Percentiles rank a stretch among this genome's conserved stretches.
Conservation (phyloP, 2,113 vertebrate genomes). For the Scophthalmus maximus region DNA sequence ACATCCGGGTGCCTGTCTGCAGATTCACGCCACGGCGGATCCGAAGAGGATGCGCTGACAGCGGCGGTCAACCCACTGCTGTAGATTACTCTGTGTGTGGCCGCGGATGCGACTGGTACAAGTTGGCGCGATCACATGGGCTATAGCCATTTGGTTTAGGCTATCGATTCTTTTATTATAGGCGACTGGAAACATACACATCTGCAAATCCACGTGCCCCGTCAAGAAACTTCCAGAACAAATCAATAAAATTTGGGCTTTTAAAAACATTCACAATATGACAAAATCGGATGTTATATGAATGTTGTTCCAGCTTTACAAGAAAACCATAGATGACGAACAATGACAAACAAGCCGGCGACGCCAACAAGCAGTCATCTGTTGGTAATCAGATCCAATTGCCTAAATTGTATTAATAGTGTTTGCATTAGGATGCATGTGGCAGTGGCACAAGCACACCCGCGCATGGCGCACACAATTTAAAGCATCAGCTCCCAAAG, state of each 20-base stretch:
- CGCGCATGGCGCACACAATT: not conserved
- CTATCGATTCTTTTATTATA: too few relatives aligned
- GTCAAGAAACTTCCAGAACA: not conserved
- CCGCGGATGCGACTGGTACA: constrained; percentile 10
- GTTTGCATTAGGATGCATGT: constrained; percentile 9
- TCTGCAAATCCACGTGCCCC: constrained; percentile 33
- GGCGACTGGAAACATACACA: not conserved
- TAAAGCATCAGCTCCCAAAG: not conserved
- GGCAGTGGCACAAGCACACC: not conserved
- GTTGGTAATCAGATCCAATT: not conserved
- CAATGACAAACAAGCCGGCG: not conserved
- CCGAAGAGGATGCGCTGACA: constrained; percentile 52
- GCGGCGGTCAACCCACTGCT: constrained; percentile 47
- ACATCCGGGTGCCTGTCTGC: constrained; percentile 82
- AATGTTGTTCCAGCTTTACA: not conserved
- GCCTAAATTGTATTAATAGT: not conserved
- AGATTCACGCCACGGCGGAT: constrained; percentile 60
- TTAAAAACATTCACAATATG: not conserved
- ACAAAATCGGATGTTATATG: not conserved
- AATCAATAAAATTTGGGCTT: not conserved
- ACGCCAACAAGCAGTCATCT: not conserved
- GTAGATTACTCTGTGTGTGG: constrained; percentile 16
- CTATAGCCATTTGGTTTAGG: too few relatives aligned
- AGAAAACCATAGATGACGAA: not conserved
- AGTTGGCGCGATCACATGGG: constrained; percentile 5